Percentiles rank a stretch among this genome's conserved stretches.
Evolutionary conservation across 2,797 vertebrate genomes (phyloP).

Genomic region (Malurus leucopterus): DNA sequence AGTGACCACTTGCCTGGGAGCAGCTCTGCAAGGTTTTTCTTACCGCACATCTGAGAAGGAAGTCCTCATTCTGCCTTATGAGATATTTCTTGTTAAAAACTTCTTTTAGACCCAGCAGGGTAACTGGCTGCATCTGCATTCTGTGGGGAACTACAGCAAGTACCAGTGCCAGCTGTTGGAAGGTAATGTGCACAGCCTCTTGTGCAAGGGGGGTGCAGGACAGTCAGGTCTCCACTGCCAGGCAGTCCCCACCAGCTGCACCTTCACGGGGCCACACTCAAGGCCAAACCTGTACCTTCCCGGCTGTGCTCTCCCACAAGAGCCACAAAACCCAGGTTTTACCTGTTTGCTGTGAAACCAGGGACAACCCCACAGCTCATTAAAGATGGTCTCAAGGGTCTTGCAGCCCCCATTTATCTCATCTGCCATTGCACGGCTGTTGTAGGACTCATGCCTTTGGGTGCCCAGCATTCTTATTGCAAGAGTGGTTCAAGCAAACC

Average conservation of each 20-base stretch:
- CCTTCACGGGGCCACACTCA: not conserved
- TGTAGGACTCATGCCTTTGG: not conserved
- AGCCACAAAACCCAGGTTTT: not conserved
- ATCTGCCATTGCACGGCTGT: not conserved
- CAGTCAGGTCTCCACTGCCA: not conserved
- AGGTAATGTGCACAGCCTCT: slow-evolving; percentile 20
- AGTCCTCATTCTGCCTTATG: slow-evolving; percentile 65
- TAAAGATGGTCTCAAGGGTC: not conserved
- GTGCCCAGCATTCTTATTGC: not conserved
- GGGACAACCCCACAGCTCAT: not conserved
- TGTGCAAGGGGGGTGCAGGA: not conserved
- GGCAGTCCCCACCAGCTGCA: not conserved
- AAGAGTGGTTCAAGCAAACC: not conserved
- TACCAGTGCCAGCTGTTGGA: slow-evolving; percentile 67
- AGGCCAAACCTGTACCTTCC: not conserved
- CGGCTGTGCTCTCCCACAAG: accelerated
- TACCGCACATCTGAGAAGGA: slow-evolving; percentile 34
- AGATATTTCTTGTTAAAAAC: slow-evolving; percentile 59
- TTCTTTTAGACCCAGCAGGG: not conserved
- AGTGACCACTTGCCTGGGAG: slow-evolving; percentile 62
- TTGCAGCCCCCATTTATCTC: not conserved
- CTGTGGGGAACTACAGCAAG: slow-evolving; percentile 54
- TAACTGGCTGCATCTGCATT: slow-evolving; percentile 37
- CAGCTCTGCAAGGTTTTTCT: slow-evolving; percentile 55
- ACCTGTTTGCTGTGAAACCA: not conserved